Conservation (phyloP, 35 echinoderm and acorn worm genomes). For the Amphiura filiformis region DNA sequence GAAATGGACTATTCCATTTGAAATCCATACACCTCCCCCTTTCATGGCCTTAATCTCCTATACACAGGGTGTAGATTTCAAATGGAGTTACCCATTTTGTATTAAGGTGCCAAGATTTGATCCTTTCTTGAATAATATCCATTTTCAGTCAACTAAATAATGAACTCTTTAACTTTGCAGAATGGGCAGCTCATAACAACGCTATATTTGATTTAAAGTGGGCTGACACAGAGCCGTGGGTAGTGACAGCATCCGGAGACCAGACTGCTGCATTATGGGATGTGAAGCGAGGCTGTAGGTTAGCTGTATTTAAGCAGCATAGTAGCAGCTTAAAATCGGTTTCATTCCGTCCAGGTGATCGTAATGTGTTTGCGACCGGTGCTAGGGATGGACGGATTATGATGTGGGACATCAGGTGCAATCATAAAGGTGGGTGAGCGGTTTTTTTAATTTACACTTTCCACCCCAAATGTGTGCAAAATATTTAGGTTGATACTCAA, state of each 20-base stretch:
- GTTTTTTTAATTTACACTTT: too few relatives aligned
- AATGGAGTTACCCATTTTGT: neutral
- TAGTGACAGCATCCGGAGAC: slow-evolving; percentile 96
- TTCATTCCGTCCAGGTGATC: slow-evolving; percentile 53
- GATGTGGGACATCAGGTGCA: slow-evolving; percentile 87
- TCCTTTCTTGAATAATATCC: neutral
- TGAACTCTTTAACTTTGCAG: slow-evolving; percentile 11
- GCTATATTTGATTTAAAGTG: slow-evolving; percentile 93
- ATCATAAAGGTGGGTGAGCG: slow-evolving; percentile 58
- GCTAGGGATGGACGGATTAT: slow-evolving; percentile 90
- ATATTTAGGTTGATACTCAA: too few relatives aligned
- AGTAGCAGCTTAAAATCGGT: slow-evolving; percentile 91
- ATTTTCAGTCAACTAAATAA: neutral
- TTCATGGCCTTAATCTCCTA: neutral
- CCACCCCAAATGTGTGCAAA: too few relatives aligned
- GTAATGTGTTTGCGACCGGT: slow-evolving; percentile 70
- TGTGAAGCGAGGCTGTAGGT: slow-evolving; percentile 27
- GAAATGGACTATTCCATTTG: neutral
- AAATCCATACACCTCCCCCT: neutral
- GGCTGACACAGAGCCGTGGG: slow-evolving; percentile 52
- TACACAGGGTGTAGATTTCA: neutral
- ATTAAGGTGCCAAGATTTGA: neutral
- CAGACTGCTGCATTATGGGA: slow-evolving; percentile 95
- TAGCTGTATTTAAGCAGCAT: slow-evolving; percentile 73
- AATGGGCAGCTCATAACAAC: slow-evolving; percentile 85